Evolutionary conservation across 1,140 invertebrate species (phyloP).

Genomic region (Panagrolaimus sp.): DNA sequence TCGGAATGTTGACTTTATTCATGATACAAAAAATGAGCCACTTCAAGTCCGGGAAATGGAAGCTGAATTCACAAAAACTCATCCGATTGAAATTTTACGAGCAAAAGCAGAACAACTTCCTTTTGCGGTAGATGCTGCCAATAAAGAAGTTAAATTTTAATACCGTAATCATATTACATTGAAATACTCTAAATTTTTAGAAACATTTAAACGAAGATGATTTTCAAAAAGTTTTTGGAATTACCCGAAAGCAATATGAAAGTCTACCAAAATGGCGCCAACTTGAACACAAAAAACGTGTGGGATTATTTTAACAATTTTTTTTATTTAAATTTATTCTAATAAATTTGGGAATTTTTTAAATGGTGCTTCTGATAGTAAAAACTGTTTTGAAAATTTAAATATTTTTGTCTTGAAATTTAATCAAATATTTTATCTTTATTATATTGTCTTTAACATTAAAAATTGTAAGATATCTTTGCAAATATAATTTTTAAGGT

Average conservation of each 20-base stretch:
- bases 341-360: too few relatives aligned
- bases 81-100: neutral
- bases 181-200: constrained; percentile 6
- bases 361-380: neutral
- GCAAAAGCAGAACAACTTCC: neutral
- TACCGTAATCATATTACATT: neutral
- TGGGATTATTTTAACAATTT: neutral
- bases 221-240: constrained; percentile 4
- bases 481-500: too few relatives aligned
- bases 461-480: too few relatives aligned
- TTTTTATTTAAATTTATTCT: neutral
- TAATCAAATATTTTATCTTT: too few relatives aligned
- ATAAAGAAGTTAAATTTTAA: constrained; percentile 4
- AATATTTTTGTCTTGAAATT: too few relatives aligned
- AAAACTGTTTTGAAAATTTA: too few relatives aligned
- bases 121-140: constrained; percentile 2
- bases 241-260: neutral
- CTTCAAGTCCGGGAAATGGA: neutral
- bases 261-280: neutral
- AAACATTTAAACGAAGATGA: neutral
- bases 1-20: neutral
- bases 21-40: neutral
- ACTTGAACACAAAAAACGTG: neutral
- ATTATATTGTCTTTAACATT: too few relatives aligned
- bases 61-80: neutral